Percentiles rank a stretch among this genome's conserved stretches.
phyloP scores from a whole-genome alignment of 2,888 invertebrate genomes.

The Hetaerina titia region DNA sequence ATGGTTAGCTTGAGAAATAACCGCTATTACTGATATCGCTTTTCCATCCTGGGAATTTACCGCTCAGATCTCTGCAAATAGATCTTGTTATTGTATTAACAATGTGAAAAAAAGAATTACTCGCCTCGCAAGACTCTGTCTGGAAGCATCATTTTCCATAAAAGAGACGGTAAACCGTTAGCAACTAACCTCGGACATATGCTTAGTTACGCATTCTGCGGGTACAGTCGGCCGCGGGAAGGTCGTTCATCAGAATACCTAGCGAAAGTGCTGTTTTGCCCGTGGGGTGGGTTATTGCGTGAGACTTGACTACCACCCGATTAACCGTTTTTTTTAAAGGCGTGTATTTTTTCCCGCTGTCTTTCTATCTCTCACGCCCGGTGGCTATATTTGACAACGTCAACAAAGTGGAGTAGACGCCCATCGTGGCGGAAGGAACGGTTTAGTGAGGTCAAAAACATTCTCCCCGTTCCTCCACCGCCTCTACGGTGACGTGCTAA shows the following conservation, averaged over 20 bases:
- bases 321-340: background rate
- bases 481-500: background rate
- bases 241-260: background rate
- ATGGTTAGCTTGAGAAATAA: too few species aligned
- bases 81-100: too few species aligned
- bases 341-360: background rate
- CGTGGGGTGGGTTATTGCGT: background rate
- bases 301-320: background rate
- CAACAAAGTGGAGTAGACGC: slow-evolving; percentile 4
- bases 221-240: background rate
- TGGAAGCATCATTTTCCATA: background rate
- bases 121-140: too few species aligned
- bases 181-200: background rate
- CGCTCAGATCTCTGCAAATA: too few species aligned
- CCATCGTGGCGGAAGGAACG: slow-evolving; percentile 13
- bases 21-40: too few species aligned
- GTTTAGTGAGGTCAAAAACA: slow-evolving; percentile 13
- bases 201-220: background rate
- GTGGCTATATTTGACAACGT: slow-evolving; percentile 22
- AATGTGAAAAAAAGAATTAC: too few species aligned
- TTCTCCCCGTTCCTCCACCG: background rate
- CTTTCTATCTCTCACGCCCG: background rate
- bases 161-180: background rate
- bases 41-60: too few species aligned
- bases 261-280: slow-evolving; percentile 12